Base-by-base conservation (phyloP, 2,888 invertebrate genomes). In the Drosophila parthenogenetica region DNA sequence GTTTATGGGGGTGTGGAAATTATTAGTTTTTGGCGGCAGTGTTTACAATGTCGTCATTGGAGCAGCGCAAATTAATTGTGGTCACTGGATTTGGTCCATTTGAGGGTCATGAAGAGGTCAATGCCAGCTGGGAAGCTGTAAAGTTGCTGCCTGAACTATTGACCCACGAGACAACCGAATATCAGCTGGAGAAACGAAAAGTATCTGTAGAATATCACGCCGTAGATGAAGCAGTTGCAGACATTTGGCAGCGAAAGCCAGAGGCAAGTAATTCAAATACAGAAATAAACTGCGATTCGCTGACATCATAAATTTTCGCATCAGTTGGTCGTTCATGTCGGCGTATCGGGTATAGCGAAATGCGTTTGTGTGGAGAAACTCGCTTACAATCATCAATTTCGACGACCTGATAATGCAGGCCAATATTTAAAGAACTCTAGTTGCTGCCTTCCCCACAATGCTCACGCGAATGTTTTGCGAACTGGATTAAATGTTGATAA, bases 51-150 rank as follows among this genome's bases (percentile, higher is more conserved):
- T 68, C 83, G 55, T 79, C 85, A 16, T n/a, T 40, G 35, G 87
- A 84, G 43, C 67, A 84, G 43, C 67, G 87, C 68, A 87, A 89
- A 65, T 61, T 89, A 35, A 87, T 92, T 54, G 65, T 95, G 50
- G 93, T 95, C 3, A 94, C 95, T 69, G 97, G 96, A n/a, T 97
- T 97, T 92, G 96, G 96, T 0, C 95, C 96, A 19, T 97, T 97
- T 92, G 91, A 92, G 16, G 93, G 93, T 3, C 95, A 96, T 86
- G 90, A 91, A 59, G 67, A 83, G 2, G 91, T 95, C 4, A 97
- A 97, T 91, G 95, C 96, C 2, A 96, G 96, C 89, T 96, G 96
- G 96, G 95, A 95, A 87, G 94, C 96, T 14, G 96, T 96, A 0
- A 93, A 94, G 76, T 83, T 94, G 48, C 90, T 95, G 37, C 93